Evolutionary conservation across 2,888 invertebrate species (phyloP).

Genomic region (Tryphoninae sp.): DNA sequence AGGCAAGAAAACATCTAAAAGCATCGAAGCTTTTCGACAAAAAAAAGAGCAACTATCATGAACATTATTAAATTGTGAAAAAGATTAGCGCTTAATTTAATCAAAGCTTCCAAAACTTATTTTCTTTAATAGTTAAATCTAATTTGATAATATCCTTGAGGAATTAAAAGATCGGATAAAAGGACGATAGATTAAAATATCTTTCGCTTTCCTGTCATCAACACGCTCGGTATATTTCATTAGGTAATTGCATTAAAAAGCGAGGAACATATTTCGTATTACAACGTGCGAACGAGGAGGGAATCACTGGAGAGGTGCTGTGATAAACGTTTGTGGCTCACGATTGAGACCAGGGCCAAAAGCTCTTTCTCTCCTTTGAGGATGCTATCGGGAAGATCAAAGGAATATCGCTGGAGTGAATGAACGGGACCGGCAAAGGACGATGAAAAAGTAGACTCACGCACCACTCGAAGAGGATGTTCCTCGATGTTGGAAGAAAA

Average conservation of each 20-base stretch:
- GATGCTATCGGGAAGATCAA: slow-evolving; percentile 43
- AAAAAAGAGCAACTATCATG: too few relatives aligned
- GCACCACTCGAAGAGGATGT: not conserved
- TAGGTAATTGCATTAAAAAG: not conserved
- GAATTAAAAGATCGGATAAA: not conserved
- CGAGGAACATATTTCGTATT: not conserved
- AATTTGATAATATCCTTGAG: not conserved
- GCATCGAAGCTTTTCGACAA: too few relatives aligned
- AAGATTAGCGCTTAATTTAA: too few relatives aligned
- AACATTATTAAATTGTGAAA: too few relatives aligned
- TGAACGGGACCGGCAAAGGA: not conserved
- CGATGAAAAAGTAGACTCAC: not conserved
- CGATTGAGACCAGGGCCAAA: not conserved
- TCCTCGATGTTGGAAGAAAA: not conserved
- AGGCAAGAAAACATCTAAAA: too few relatives aligned
- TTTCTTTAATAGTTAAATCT: too few relatives aligned
- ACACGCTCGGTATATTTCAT: not conserved
- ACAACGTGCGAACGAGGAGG: not conserved
- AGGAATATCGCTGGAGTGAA: slow-evolving; percentile 45
- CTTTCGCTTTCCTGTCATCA: not conserved
- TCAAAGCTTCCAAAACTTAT: too few relatives aligned
- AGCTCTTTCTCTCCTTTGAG: slow-evolving; percentile 45
- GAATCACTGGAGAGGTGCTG: slow-evolving; percentile 29
- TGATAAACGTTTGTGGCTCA: slow-evolving; percentile 24
- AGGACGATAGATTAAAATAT: not conserved